phyloP scores from a whole-genome alignment of 2,888 invertebrate species.

The Mythimna pallens region DNA sequence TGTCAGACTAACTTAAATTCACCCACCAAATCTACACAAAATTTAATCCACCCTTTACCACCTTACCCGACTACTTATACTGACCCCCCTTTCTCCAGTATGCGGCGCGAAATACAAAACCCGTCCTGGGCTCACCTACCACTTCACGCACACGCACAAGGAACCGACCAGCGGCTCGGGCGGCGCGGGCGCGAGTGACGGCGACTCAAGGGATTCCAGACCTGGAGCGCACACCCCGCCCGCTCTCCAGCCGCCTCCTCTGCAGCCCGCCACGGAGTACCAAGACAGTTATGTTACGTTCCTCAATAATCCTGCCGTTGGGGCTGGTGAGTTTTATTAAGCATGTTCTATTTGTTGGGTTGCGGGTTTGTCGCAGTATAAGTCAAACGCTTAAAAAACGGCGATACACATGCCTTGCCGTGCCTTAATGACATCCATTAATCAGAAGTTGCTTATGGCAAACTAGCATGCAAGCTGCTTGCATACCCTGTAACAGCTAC shows the following conservation, averaged over 20 bases:
- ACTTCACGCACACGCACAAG: slow-evolving; percentile 97
- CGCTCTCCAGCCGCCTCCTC: slow-evolving; percentile 64
- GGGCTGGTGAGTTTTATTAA: slow-evolving; percentile 72
- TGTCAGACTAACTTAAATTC: no score
- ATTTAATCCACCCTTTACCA: slow-evolving; percentile 15
- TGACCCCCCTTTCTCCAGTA: slow-evolving; percentile 89
- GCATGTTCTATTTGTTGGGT: neutral
- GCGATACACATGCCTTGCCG: neutral
- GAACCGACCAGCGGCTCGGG: slow-evolving; percentile 80
- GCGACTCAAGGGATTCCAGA: slow-evolving; percentile 86
- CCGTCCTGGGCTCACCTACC: slow-evolving; percentile 98
- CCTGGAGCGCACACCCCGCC: slow-evolving; percentile 94
- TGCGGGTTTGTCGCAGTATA: neutral
- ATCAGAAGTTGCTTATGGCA: neutral
- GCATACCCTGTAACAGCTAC: neutral
- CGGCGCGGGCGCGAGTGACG: slow-evolving; percentile 73
- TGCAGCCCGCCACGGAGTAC: slow-evolving; percentile 86
- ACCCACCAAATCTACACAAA: slow-evolving; percentile 3
- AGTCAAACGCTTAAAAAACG: neutral
- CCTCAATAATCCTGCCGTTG: slow-evolving; percentile 90
- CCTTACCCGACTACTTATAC: neutral
- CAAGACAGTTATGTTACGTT: slow-evolving; percentile 93
- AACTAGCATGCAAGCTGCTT: no score
- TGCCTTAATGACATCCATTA: neutral
- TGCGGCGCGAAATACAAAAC: slow-evolving; percentile 99